Percentiles rank a stretch among this genome's conserved stretches.
These are phyloP conservation scores for Xestoiulus laeticollis DNA, from an alignment of 2,888 invertebrate genomes.

Conservation along the genomic window DNA sequence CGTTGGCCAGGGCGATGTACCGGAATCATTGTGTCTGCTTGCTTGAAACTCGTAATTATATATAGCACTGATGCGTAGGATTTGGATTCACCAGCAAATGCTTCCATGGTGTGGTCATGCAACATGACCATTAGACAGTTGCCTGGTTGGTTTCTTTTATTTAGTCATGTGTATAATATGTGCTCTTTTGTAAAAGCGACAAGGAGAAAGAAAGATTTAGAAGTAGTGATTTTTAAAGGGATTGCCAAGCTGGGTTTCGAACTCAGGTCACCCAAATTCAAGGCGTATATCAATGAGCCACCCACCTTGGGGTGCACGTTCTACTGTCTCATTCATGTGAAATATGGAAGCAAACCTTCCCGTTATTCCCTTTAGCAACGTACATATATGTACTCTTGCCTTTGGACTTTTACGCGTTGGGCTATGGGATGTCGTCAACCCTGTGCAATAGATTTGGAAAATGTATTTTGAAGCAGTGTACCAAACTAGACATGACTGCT, in stretches of 20 bases:
- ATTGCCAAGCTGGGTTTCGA: too few relatives aligned
- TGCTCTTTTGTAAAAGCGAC: too few relatives aligned
- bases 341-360: not conserved
- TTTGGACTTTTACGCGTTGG: not conserved
- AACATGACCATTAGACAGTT: not conserved
- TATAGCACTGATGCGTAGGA: too few relatives aligned
- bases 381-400: not conserved
- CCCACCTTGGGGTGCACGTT: too few relatives aligned
- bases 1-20: not conserved
- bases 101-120: not conserved
- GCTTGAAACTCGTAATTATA: not conserved
- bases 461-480: not conserved
- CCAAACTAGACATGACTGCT: not conserved
- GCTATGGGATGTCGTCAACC: not conserved
- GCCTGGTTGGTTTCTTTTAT: too few relatives aligned
- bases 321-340: not conserved
- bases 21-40: not conserved
- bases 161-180: too few relatives aligned
- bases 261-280: too few relatives aligned
- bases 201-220: too few relatives aligned
- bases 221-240: too few relatives aligned
- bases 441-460: not conserved
- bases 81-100: not conserved
- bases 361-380: not conserved
- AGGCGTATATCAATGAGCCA: not conserved